Percentiles rank a stretch among this genome's conserved stretches.
phyloP scores from a whole-genome alignment of 2,113 vertebrate genomes.

The Athene noctua region DNA sequence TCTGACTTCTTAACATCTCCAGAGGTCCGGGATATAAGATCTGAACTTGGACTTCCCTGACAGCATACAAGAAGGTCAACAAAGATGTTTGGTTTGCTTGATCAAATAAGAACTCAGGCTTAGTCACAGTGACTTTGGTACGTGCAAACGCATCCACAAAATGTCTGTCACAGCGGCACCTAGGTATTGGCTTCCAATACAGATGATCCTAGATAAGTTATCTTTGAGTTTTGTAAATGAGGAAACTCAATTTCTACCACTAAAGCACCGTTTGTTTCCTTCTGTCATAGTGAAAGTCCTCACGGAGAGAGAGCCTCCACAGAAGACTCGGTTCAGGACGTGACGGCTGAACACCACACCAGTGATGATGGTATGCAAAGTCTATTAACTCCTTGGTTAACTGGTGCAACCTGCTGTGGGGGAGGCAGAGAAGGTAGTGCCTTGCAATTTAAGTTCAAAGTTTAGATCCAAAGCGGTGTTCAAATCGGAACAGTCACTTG shows the following conservation, averaged over 20 bases:
- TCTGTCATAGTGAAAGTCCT: slow-evolving; percentile 86
- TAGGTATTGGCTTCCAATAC: rapidly evolving
- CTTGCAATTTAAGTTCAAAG: background rate
- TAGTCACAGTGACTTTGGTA: background rate
- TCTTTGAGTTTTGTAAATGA: background rate
- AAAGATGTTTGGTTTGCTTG: background rate
- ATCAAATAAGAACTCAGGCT: background rate
- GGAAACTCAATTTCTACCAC: background rate
- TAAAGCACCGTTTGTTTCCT: background rate
- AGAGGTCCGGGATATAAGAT: background rate
- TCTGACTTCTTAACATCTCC: background rate
- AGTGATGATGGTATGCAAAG: slow-evolving; percentile 88
- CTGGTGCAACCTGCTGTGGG: background rate
- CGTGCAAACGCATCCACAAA: rapidly evolving
- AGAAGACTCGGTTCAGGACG: slow-evolving; percentile 86
- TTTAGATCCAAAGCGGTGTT: background rate
- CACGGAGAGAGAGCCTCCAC: slow-evolving; percentile 89
- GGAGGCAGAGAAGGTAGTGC: background rate
- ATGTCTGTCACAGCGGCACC: background rate
- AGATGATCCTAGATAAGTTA: background rate
- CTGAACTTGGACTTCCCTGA: background rate
- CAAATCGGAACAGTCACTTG: background rate
- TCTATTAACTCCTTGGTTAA: background rate
- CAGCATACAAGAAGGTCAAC: background rate
- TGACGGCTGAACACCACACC: slow-evolving; percentile 81